A percentile compares a stretch with the other conserved stretches of the same genome.
Evolutionary conservation across 1,140 invertebrate species (phyloP).

Genomic region (Elysia chlorotica): DNA sequence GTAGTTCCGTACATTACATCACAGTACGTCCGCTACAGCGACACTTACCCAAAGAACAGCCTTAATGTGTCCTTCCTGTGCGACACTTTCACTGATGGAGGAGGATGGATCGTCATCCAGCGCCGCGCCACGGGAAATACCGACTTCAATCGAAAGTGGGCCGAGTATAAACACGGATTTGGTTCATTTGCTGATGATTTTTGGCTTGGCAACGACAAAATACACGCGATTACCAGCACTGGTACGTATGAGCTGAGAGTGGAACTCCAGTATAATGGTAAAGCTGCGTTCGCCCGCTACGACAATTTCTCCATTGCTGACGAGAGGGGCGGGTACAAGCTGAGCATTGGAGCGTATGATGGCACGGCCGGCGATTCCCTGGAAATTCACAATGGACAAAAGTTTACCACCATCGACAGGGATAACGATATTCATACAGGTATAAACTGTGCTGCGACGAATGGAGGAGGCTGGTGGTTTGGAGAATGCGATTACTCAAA

Average conservation of each 20-base stretch:
- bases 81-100: no score
- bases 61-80: no score
- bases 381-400: background rate
- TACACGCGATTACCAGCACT: no score
- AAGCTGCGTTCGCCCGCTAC: background rate
- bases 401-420: background rate
- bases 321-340: background rate
- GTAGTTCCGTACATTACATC: no score
- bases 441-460: background rate
- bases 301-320: background rate
- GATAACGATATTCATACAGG: background rate
- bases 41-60: no score
- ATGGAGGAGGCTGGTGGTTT: constrained; percentile 2
- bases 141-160: no score
- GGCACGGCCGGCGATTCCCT: background rate
- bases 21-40: no score
- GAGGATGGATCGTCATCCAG: no score
- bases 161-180: no score
- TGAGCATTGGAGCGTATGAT: background rate
- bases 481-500: background rate
- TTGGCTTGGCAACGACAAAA: no score
- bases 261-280: background rate
- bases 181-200: no score
- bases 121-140: no score
- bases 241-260: background rate